Evolutionary conservation across 2,888 invertebrate species (phyloP).

Genomic region (Endomychus coccineus): DNA sequence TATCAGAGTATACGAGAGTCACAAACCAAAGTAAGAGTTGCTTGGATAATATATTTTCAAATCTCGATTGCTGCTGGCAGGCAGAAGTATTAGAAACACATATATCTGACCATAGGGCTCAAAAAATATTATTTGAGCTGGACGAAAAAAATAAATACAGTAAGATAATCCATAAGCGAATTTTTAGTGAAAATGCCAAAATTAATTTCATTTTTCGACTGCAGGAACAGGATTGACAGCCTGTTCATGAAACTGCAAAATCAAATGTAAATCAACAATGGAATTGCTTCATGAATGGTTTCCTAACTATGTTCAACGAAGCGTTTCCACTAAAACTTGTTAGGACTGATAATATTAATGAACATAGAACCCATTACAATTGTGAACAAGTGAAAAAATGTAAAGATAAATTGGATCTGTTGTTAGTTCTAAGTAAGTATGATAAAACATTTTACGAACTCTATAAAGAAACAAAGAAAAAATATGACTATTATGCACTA

Average conservation of each 20-base stretch:
- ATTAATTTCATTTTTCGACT: too few species aligned
- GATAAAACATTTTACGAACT: not conserved
- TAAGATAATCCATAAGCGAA: not conserved
- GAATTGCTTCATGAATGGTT: not conserved
- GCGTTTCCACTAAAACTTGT: constrained; percentile 1
- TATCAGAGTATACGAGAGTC: constrained; percentile 4
- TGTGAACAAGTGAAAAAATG: too few species aligned
- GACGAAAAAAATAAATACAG: not conserved
- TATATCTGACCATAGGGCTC: not conserved
- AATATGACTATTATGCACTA: constrained; percentile 1
- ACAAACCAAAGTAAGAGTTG: not conserved
- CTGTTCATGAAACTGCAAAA: too few species aligned
- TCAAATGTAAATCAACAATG: constrained; percentile 2
- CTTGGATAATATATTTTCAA: constrained; percentile 3
- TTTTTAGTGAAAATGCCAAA: too few species aligned
- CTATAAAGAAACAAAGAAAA: not conserved
- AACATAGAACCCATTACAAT: not conserved
- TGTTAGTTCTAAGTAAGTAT: not conserved
- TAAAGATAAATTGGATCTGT: not conserved
- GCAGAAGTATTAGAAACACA: too few species aligned
- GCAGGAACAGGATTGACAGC: too few species aligned
- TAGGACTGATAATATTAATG: not conserved
- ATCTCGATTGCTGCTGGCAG: too few species aligned
- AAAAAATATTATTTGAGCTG: constrained; percentile 1
- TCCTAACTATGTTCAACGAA: constrained; percentile 1